These are phyloP conservation scores for Anas capensis DNA, from an alignment of 2,797 vertebrate species.

Conservation along the genomic window DNA sequence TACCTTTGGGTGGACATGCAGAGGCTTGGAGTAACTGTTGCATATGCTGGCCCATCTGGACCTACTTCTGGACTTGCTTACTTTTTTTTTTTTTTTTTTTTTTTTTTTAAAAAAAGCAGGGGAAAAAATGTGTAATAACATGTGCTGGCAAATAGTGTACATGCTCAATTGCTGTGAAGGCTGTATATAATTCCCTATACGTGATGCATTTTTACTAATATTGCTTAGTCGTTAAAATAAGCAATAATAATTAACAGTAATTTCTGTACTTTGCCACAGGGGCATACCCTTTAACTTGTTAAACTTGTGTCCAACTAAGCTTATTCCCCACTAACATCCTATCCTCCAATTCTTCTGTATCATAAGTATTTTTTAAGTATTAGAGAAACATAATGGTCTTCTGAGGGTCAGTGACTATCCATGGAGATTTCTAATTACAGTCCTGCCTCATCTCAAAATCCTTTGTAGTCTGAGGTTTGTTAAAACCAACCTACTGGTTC, in stretches of 20 bases:
- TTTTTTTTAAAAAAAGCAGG: not conserved
- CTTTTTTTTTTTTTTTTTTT: too few species aligned
- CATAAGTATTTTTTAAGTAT: constrained; percentile 5
- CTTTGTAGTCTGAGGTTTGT: not conserved
- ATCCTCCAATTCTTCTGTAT: not conserved
- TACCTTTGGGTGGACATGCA: not conserved
- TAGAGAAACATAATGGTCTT: not conserved
- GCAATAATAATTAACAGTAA: not conserved
- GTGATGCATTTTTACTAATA: not conserved
- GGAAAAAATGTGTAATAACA: not conserved
- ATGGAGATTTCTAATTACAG: constrained; percentile 1
- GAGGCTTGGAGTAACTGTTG: not conserved
- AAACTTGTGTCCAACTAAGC: not conserved
- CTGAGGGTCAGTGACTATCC: not conserved
- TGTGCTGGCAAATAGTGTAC: not conserved
- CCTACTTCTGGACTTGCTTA: not conserved
- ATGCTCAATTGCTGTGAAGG: not conserved
- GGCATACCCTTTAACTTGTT: not conserved
- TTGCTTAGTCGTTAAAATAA: not conserved
- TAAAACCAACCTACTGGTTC: not conserved
- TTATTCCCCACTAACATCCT: not conserved
- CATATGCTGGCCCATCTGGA: not conserved
- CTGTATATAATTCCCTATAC: not conserved
- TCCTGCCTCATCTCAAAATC: not conserved
- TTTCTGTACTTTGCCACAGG: not conserved